These are phyloP conservation scores for Caenorhabditis elegans DNA, from an alignment of 1,140 invertebrate species.

Conservation along the genomic window DNA sequence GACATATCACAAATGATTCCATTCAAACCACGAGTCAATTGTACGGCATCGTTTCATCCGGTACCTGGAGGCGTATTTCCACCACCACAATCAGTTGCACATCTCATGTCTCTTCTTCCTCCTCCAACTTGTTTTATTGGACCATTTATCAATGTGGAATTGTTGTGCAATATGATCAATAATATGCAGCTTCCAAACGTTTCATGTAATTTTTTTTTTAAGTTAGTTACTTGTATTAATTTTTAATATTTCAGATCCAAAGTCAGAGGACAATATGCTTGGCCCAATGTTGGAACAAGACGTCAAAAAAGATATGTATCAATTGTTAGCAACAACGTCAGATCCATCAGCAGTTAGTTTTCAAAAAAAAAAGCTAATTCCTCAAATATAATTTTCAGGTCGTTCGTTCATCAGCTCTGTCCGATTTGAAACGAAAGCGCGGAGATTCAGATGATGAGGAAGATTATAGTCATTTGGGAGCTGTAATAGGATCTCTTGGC, in stretches of 20 bases:
- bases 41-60: constrained; percentile 55
- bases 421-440: constrained; percentile 6
- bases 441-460: constrained; percentile 40
- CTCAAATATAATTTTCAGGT: constrained; percentile 8
- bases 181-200: background rate
- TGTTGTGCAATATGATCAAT: constrained; percentile 52
- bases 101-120: constrained; percentile 57
- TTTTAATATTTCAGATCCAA: constrained; percentile 30
- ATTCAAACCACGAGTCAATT: constrained; percentile 59
- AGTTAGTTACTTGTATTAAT: constrained; percentile 1
- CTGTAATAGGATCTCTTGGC: constrained; percentile 9
- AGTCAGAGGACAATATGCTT: constrained; percentile 50
- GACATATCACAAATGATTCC: constrained; percentile 65
- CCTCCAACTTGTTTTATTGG: constrained; percentile 59
- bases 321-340: constrained; percentile 61
- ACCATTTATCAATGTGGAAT: constrained; percentile 62
- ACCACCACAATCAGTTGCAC: constrained; percentile 57
- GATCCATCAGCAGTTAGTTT: constrained; percentile 59
- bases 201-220: background rate
- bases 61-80: constrained; percentile 62
- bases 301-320: constrained; percentile 64
- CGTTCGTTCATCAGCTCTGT: background rate
- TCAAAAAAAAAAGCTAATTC: background rate
- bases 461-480: background rate
- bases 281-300: constrained; percentile 58